A percentile compares a stretch with the other conserved stretches of the same genome.
Conservation (phyloP, 2,113 vertebrate genomes). For the Gnathonemus longibarbis region DNA sequence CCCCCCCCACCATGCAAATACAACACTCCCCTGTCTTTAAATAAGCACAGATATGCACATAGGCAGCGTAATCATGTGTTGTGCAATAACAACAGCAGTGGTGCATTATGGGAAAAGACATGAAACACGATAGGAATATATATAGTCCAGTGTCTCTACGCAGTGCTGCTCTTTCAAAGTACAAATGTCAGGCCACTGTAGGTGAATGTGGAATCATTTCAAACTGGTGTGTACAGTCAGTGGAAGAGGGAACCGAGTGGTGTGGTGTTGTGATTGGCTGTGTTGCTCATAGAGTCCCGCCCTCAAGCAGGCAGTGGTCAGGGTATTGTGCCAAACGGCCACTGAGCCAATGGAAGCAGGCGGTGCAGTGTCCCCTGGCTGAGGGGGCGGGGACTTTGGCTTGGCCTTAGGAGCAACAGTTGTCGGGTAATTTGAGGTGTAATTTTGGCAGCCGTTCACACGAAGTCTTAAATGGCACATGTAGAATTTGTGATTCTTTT, state of each 20-base stretch:
- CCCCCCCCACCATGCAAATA: background rate
- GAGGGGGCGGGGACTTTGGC: background rate
- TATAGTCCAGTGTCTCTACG: background rate
- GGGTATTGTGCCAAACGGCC: background rate
- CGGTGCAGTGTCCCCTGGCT: background rate
- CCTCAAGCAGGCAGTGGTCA: background rate
- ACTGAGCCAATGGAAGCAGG: background rate
- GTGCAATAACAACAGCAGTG: background rate
- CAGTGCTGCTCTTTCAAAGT: background rate
- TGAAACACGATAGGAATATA: background rate
- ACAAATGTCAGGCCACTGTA: background rate
- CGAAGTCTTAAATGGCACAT: background rate
- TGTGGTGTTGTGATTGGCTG: background rate
- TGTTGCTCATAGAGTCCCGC: background rate
- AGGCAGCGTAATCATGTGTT: background rate
- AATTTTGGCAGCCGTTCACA: background rate
- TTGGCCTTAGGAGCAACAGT: background rate
- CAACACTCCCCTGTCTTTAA: background rate
- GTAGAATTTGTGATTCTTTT: constrained; percentile 1
- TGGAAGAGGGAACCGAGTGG: background rate
- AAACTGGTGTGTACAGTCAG: background rate
- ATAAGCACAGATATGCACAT: background rate
- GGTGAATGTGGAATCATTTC: background rate
- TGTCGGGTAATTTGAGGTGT: constrained; percentile 10
- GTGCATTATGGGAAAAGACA: background rate